Base-by-base conservation (phyloP, 1,140 invertebrate species). In the Megathymus violae region DNA sequence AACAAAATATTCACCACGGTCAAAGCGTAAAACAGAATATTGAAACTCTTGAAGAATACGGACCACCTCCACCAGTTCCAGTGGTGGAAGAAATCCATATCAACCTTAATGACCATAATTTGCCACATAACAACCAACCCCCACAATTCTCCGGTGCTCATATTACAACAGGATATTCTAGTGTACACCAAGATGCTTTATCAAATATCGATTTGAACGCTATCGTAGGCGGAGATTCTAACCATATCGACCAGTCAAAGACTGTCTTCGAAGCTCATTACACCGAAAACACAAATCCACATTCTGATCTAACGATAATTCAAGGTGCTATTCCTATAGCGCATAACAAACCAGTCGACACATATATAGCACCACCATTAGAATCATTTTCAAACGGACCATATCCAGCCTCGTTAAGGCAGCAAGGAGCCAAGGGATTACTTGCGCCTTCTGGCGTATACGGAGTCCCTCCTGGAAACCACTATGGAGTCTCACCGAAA, bases 381-480 rank as follows among this genome's bases (percentile, higher is more conserved):
- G 92, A 92, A 10, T 92, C 93, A 0, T 77, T 92, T 0, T 65
- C 85, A 0, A 86, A 77, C 58, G 92, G 91, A 9, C 91, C 91
- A 0, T 93, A 94, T 62, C 88, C 92, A 1, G 68, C 85, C 5
- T 89, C 92, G 0, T 22, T 80, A 7, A 80, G 89, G 74, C 88
- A 91, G 17, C 81, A 90, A 41, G 83, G 84, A n/a, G 85, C 85
- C 34, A 91, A 92, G 76, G 92, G 92, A 5, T 76, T 93, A 17
- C 82, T 91, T 11, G 91, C 93, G 13, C 91, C 93, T 17, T 93
- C 92, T 65, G 92, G 92, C 1, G 51, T 92, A 13, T 94, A 94
- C 82, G 91, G 92, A 31, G 79, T 92, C 1, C 92, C 93, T 13
- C 91, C 92, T 52, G 91, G 84, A 54, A 91, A 89, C 34, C 91